Percentiles rank a stretch among this genome's conserved stretches.
Evolutionary conservation across 2,888 invertebrate species (phyloP).

Genomic region (Caenorhabditis afra): DNA sequence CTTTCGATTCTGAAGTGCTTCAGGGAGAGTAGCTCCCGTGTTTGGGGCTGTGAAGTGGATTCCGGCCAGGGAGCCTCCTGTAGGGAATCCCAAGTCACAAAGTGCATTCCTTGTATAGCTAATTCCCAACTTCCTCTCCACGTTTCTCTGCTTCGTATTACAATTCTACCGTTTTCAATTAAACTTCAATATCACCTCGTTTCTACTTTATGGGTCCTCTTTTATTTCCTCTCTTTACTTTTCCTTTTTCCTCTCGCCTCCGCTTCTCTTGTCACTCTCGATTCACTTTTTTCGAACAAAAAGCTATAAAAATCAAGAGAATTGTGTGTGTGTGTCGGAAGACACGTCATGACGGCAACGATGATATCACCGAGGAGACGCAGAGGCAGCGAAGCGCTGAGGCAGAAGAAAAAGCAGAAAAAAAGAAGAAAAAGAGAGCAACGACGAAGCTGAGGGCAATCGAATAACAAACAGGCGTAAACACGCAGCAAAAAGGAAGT

Average conservation of each 20-base stretch:
- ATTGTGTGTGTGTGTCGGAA: constrained; percentile 1
- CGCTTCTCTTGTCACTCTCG: background rate
- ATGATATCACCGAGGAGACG: constrained; percentile 10
- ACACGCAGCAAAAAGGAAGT: background rate
- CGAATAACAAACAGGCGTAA: background rate
- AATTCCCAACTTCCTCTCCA: background rate
- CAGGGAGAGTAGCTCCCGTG: background rate
- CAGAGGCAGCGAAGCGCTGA: background rate
- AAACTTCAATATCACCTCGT: background rate
- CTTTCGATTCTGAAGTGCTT: too few species aligned
- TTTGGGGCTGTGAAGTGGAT: background rate
- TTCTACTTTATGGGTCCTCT: too few species aligned
- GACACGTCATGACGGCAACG: constrained; percentile 4
- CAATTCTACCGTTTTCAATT: background rate
- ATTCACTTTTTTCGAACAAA: constrained; percentile 11
- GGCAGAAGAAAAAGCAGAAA: background rate
- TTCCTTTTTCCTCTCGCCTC: background rate
- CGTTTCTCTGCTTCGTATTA: constrained; percentile 1
- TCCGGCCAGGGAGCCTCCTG: constrained; percentile 20
- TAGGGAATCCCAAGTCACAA: background rate
- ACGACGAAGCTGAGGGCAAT: background rate
- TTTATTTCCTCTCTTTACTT: background rate
- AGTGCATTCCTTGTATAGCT: background rate
- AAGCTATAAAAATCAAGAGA: background rate
- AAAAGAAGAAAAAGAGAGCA: background rate